These are phyloP conservation scores for Alentia gelatinosa DNA, from an alignment of 2,888 invertebrate species.

Conservation along the genomic window DNA sequence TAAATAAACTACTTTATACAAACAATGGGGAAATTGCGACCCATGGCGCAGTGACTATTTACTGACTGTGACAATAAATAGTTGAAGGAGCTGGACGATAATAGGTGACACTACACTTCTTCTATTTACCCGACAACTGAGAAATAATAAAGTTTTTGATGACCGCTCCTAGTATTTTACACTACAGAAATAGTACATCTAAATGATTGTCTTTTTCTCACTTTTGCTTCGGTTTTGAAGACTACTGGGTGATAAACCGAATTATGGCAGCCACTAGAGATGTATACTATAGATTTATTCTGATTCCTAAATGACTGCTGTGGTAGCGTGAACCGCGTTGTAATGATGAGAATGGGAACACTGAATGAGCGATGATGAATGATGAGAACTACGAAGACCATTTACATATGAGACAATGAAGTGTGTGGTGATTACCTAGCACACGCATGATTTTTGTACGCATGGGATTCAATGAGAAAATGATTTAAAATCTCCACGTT, in stretches of 20 bases:
- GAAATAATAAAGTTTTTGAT: slow-evolving; percentile 3
- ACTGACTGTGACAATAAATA: background rate
- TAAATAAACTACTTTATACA: slow-evolving; percentile 36
- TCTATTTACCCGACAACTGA: too few species aligned
- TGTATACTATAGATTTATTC: background rate
- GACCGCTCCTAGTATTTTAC: slow-evolving; percentile 11
- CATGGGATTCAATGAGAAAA: background rate
- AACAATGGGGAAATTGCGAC: background rate
- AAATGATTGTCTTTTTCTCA: background rate
- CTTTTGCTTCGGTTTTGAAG: background rate
- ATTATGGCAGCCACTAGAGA: background rate
- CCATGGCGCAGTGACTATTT: slow-evolving; percentile 2
- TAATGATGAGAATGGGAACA: background rate
- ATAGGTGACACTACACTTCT: background rate
- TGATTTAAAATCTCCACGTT: slow-evolving; percentile 7
- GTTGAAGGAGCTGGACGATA: background rate
- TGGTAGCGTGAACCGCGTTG: background rate
- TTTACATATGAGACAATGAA: slow-evolving; percentile 16
- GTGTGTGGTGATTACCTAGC: background rate
- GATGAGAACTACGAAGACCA: background rate
- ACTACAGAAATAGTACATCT: background rate
- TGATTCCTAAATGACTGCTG: background rate
- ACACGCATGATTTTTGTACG: background rate
- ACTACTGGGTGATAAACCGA: background rate
- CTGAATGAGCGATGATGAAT: background rate